A percentile compares a stretch with the other conserved stretches of the same genome.
Conservation (phyloP, 2,113 vertebrate genomes). For the Oryzias melastigma region DNA sequence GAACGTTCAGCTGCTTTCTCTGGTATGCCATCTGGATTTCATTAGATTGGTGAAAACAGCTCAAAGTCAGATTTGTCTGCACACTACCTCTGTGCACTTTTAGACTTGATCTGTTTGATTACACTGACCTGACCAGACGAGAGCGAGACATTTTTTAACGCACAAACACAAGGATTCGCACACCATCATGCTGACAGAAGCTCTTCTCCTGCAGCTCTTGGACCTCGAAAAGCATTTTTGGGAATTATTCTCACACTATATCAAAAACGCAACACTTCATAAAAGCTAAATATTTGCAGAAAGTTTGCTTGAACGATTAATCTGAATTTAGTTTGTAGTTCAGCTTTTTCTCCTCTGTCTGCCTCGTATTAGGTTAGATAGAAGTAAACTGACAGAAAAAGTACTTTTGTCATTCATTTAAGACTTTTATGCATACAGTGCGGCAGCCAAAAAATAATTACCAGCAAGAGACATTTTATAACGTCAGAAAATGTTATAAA, state of each 20-base stretch:
- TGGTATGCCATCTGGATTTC: slow-evolving; percentile 14
- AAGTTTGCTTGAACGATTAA: slow-evolving; percentile 4
- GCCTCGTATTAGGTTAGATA: slow-evolving; percentile 17
- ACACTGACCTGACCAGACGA: slow-evolving; percentile 4
- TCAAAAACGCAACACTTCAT: background rate
- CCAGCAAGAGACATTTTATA: slow-evolving; percentile 18
- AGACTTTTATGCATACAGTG: slow-evolving; percentile 17
- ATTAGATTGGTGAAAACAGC: background rate
- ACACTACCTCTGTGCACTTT: slow-evolving; percentile 9
- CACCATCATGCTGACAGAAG: background rate
- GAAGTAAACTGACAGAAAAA: slow-evolving; percentile 49
- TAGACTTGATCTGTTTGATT: slow-evolving; percentile 6
- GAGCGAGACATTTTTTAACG: background rate
- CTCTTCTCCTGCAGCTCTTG: background rate
- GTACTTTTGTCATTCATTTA: slow-evolving; percentile 27
- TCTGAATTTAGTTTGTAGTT: background rate
- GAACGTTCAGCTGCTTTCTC: background rate
- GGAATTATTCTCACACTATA: background rate
- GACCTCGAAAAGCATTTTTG: no score
- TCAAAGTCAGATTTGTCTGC: background rate
- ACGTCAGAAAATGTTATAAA: slow-evolving; percentile 22
- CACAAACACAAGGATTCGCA: slow-evolving; percentile 9
- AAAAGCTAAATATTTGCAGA: slow-evolving; percentile 11
- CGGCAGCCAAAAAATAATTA: slow-evolving; percentile 29
- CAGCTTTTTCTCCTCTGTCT: background rate